Percentiles rank a stretch among this genome's conserved stretches.
phyloP scores from a whole-genome alignment of 2,113 vertebrate species.

The Corydoras sp. region DNA sequence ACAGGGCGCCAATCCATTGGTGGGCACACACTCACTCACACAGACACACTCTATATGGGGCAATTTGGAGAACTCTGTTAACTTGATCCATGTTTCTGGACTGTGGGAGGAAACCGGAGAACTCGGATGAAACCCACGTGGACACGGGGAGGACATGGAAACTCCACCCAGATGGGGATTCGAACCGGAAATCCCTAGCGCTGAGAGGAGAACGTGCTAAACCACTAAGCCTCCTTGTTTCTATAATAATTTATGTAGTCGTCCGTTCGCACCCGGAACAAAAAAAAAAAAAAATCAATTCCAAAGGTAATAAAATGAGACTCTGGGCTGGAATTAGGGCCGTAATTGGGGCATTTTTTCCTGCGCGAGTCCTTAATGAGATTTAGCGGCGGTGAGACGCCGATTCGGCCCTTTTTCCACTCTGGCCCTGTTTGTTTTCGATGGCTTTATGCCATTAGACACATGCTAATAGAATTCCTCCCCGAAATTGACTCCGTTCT shows the following conservation, averaged over 20 bases:
- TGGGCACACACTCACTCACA: too few species aligned
- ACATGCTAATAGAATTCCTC: conserved; percentile 62
- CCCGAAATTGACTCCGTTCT: conserved; percentile 57
- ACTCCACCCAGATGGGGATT: too few species aligned
- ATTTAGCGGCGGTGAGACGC: conserved; percentile 44
- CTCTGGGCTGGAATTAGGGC: conserved; percentile 58
- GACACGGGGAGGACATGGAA: too few species aligned
- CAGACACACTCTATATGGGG: too few species aligned
- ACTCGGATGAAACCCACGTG: too few species aligned
- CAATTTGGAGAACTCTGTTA: too few species aligned
- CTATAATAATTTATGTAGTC: conserved; percentile 50
- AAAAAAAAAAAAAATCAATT: conserved; percentile 48
- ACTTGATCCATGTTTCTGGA: too few species aligned
- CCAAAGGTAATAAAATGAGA: conserved; percentile 55
- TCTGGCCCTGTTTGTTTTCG: conserved; percentile 57
- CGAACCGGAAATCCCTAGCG: too few species aligned
- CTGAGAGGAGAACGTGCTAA: too few species aligned
- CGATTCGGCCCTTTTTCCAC: conserved; percentile 36
- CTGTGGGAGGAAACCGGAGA: too few species aligned
- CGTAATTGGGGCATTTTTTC: conserved; percentile 59
- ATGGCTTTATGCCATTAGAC: conserved; percentile 60
- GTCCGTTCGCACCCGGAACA: conserved; percentile 39
- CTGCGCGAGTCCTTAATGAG: conserved; percentile 49
- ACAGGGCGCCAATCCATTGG: too few species aligned
- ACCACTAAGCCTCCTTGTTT: conserved; percentile 38